Evolutionary conservation across 2,113 vertebrate species (phyloP), one percentile per base, ranked within the genome.

Genomic region (Aldabrachelys gigantea): DNA sequence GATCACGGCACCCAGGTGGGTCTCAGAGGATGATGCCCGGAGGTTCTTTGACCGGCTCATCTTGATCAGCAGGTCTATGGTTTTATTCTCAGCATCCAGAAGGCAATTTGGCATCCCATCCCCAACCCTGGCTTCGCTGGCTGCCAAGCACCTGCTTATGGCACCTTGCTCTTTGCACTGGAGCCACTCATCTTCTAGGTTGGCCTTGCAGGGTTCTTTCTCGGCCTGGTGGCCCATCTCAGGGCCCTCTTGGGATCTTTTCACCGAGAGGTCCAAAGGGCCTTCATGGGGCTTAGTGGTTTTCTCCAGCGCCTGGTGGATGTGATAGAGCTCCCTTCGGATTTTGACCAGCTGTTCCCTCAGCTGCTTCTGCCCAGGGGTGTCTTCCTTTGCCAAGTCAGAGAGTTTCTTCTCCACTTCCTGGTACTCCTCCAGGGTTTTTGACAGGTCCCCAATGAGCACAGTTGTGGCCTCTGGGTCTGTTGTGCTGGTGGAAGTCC

Each of bases 261-360:
- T 99, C 91, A 99, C 96, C 0, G 99, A 99, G 90, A 99, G 98
- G 94, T 99, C 99, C 0, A 99, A 98, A 0, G 99, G 99, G 0
- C 98, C 98, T 1, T 99, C 99, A 0, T 97, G 98, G 11, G 98
- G 97, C 47, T 96, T 98, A 8, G 98, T 89, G 0, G 99, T 98
- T 95, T 94, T 97, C 97, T 99, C 99, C 94, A 99, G 98, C 0
- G 99, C 99, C 97, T 98, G 98, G 88, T 99, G 99, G 90, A 99
- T 99, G 94, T 99, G 98, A 85, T 99, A 98, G 57, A 99, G 99
- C 97, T 99, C 99, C 1, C 95, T 98, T 78, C 99, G 99, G 94
- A 99, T 99, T 98, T 99, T 99, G 90, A 98, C 98, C 88, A 99
- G 98, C 95, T 99, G 99, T 8, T 99, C 99, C 95, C 99, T 99